Conservation (phyloP, 2,888 invertebrate species). For the Crossocerus cetratus region DNA sequence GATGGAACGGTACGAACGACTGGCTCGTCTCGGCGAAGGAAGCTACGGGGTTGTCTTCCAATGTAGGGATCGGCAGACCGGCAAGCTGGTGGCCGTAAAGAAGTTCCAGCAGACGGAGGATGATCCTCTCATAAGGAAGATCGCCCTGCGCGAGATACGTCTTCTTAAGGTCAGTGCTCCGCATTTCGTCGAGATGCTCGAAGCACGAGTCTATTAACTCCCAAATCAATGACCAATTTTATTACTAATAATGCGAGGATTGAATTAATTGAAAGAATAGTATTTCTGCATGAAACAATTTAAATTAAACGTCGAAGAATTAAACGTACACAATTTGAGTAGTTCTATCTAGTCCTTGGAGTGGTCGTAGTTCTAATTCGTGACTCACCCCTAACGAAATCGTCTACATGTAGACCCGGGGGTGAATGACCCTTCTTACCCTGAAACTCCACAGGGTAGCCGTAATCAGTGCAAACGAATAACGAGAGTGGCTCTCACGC, state of each 20-base stretch:
- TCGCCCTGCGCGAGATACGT: constrained; percentile 95
- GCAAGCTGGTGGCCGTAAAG: constrained; percentile 96
- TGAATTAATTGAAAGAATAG: no score
- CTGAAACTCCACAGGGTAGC: constrained; percentile 6
- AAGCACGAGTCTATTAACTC: no score
- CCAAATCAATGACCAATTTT: neutral
- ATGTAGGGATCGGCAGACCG: constrained; percentile 95
- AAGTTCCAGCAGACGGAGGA: constrained; percentile 98
- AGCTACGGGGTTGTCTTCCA: constrained; percentile 98
- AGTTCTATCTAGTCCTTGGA: neutral
- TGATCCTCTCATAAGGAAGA: constrained; percentile 96
- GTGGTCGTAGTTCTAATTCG: neutral
- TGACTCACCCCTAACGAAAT: neutral
- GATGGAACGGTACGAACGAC: constrained; percentile 97
- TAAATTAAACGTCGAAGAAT: no score
- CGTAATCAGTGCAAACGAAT: neutral
- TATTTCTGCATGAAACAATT: no score
- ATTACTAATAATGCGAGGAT: neutral
- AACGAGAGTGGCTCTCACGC: neutral
- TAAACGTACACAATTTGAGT: neutral
- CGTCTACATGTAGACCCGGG: constrained; percentile 7
- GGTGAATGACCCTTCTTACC: constrained; percentile 38
- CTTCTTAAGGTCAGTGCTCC: constrained; percentile 88
- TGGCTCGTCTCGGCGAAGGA: constrained; percentile 96
- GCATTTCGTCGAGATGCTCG: neutral